phyloP scores from a whole-genome alignment of 2,888 invertebrate species.

The Pseudeuparius sepicola region DNA sequence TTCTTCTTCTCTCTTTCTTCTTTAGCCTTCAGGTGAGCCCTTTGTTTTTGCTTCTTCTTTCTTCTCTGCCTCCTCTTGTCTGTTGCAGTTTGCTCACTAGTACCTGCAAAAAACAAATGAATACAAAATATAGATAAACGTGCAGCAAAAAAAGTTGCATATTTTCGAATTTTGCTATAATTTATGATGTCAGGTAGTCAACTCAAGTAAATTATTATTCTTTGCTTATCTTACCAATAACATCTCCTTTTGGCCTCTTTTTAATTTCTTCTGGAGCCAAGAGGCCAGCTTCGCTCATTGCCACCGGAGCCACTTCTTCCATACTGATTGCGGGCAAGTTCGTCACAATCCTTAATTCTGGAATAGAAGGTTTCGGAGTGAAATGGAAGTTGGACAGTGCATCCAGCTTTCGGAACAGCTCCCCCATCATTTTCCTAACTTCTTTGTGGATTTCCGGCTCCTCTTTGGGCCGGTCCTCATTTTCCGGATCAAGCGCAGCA shows the following conservation, averaged over 20 bases:
- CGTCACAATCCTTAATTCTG: constrained; percentile 82
- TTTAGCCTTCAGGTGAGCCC: constrained; percentile 43
- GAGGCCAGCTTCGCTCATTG: constrained; percentile 72
- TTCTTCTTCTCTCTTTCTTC: constrained; percentile 41
- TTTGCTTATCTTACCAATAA: constrained; percentile 38
- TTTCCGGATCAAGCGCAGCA: constrained; percentile 45
- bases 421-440: constrained; percentile 63
- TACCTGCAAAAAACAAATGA: constrained; percentile 36
- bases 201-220: neutral
- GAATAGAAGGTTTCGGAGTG: constrained; percentile 75
- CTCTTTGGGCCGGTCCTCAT: constrained; percentile 47
- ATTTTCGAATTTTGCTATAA: too few species aligned
- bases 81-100: constrained; percentile 71
- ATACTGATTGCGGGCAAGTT: constrained; percentile 85
- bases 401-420: constrained; percentile 78
- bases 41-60: constrained; percentile 73
- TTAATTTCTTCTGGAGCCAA: constrained; percentile 90
- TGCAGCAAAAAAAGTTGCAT: neutral
- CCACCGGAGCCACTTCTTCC: constrained; percentile 92
- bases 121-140: too few species aligned
- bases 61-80: constrained; percentile 85
- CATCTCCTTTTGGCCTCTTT: constrained; percentile 44
- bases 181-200: neutral
- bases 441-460: constrained; percentile 70
- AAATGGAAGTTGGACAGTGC: constrained; percentile 91